Percentiles rank a stretch among this genome's conserved stretches.
These are phyloP conservation scores for Colostygia pectinataria DNA, from an alignment of 2,888 invertebrate genomes.

Conservation along the genomic window DNA sequence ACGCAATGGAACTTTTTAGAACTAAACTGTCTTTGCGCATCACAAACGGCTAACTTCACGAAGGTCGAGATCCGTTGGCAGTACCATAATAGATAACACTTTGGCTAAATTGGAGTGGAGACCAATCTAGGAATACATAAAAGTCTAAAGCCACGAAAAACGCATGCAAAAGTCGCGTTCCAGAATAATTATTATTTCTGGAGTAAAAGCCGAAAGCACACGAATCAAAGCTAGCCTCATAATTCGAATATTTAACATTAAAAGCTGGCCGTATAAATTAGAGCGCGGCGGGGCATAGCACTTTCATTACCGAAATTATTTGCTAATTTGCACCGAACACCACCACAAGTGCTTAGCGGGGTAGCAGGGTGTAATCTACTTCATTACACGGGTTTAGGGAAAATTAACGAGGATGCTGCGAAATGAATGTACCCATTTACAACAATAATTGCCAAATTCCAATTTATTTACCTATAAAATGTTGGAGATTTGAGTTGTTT, in stretches of 20 bases:
- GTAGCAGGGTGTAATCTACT: slow-evolving; percentile 58
- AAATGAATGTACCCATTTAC: slow-evolving; percentile 39
- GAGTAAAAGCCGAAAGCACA: slow-evolving; percentile 35
- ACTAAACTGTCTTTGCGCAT: too few species aligned
- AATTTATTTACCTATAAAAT: slow-evolving; percentile 13
- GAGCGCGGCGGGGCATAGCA: slow-evolving; percentile 47
- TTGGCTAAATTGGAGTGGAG: too few species aligned
- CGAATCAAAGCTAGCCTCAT: slow-evolving; percentile 48
- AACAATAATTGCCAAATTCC: slow-evolving; percentile 17
- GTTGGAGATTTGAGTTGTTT: neutral
- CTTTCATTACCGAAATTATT: slow-evolving; percentile 73
- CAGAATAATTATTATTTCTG: slow-evolving; percentile 8
- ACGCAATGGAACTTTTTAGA: too few species aligned
- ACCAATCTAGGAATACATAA: too few species aligned
- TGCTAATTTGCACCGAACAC: slow-evolving; percentile 69
- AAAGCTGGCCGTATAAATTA: slow-evolving; percentile 49
- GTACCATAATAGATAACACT: too few species aligned
- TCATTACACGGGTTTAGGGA: slow-evolving; percentile 63
- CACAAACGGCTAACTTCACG: too few species aligned
- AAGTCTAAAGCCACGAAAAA: too few species aligned
- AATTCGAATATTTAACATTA: slow-evolving; percentile 42
- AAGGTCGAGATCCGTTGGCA: too few species aligned
- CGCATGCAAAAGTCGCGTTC: slow-evolving; percentile 15
- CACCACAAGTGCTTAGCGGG: slow-evolving; percentile 56
- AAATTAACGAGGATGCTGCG: slow-evolving; percentile 58